Conservation (phyloP, 2,113 vertebrate species). For the Phaetusa simplex region DNA sequence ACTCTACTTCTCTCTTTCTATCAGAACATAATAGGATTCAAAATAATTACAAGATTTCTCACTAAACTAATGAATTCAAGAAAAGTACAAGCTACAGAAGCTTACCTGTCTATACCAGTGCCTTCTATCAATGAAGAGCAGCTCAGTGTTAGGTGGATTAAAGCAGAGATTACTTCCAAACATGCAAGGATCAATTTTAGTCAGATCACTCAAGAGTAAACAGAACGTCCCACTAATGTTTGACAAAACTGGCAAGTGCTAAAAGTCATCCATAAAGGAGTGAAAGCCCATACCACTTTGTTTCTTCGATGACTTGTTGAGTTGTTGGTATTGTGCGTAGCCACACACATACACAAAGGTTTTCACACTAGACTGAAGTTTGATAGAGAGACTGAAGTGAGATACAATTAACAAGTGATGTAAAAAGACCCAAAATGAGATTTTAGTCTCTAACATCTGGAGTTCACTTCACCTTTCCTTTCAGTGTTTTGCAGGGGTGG, state of each 20-base stretch:
- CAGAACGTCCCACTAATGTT: not conserved
- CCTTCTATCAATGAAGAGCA: not conserved
- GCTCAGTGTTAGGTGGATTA: not conserved
- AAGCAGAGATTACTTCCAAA: not conserved
- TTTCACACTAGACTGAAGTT: not conserved
- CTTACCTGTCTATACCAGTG: not conserved
- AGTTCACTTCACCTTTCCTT: not conserved
- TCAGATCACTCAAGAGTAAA: not conserved
- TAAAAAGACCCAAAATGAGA: not conserved
- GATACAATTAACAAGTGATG: not conserved
- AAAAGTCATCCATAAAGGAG: not conserved
- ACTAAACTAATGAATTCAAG: constrained; percentile 7
- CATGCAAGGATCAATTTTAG: not conserved
- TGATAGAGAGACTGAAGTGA: not conserved
- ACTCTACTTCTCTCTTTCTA: constrained; percentile 3
- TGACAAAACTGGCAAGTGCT: not conserved
- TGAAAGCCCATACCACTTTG: not conserved
- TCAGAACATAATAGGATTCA: constrained; percentile 26
- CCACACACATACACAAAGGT: not conserved
- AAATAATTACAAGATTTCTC: constrained; percentile 21
- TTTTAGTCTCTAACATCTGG: not conserved
- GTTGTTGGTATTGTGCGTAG: not conserved
- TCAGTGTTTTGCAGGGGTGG: not conserved
- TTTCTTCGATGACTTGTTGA: not conserved
- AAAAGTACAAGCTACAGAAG: not conserved